Evolutionary conservation across 1,140 invertebrate genomes (phyloP).

Genomic region (Geopemphigus sp.): DNA sequence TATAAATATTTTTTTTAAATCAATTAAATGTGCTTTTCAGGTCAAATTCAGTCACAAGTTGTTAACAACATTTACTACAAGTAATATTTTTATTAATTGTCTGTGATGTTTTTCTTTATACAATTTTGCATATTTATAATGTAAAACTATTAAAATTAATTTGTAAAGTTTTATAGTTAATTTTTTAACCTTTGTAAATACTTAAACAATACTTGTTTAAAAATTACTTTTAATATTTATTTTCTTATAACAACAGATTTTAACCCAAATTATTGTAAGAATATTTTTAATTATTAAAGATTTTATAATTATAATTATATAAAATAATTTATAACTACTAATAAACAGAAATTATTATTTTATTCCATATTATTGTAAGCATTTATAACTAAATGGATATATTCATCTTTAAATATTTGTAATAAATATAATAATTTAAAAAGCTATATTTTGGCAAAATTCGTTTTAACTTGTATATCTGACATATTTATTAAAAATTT

Average conservation of each 20-base stretch:
- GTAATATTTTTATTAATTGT: conserved; percentile 6
- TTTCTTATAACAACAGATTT: neutral
- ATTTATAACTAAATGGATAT: too few relatives aligned
- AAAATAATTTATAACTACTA: too few relatives aligned
- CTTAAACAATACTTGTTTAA: neutral
- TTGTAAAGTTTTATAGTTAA: neutral
- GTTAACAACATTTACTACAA: conserved; percentile 2
- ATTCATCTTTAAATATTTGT: too few relatives aligned
- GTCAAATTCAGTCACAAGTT: conserved; percentile 23
- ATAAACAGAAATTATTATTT: too few relatives aligned
- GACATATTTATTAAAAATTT: too few relatives aligned
- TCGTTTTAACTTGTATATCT: too few relatives aligned
- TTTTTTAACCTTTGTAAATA: neutral
- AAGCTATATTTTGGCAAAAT: too few relatives aligned
- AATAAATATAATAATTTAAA: too few relatives aligned
- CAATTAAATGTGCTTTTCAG: neutral
- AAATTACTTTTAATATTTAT: conserved; percentile 1
- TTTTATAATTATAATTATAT: too few relatives aligned
- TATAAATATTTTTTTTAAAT: too few relatives aligned
- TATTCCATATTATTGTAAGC: too few relatives aligned
- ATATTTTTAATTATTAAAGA: too few relatives aligned
- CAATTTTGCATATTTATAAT: neutral
- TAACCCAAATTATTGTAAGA: neutral
- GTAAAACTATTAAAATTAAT: neutral
- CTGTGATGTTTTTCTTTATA: conserved; percentile 28